Evolutionary conservation across 2,113 vertebrate species (phyloP).

Genomic region (Hydrochoerus hydrochaeris): DNA sequence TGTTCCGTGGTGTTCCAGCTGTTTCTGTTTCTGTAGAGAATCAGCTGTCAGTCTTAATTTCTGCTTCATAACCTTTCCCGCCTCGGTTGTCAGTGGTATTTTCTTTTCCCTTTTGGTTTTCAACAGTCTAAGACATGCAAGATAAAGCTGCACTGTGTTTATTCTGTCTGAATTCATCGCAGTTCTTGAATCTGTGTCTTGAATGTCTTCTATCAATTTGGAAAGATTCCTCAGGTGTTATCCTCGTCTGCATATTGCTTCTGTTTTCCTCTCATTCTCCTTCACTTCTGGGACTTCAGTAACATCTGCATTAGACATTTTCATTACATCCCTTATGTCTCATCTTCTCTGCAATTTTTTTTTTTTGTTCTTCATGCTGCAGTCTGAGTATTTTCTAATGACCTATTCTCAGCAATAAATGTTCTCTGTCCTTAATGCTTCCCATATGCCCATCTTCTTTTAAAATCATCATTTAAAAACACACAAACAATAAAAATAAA

Average conservation of each 20-base stretch:
- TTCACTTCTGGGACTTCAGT: background rate
- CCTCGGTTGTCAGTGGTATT: background rate
- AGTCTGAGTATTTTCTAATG: background rate
- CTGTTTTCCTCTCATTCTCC: background rate
- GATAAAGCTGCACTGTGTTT: background rate
- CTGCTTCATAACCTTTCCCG: background rate
- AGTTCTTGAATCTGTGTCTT: slow-evolving; percentile 7
- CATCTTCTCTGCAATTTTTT: background rate
- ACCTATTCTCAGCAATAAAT: background rate
- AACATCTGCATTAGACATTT: background rate
- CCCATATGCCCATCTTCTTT: background rate
- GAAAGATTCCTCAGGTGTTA: background rate
- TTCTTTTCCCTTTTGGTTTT: slow-evolving; percentile 17
- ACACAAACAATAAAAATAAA: background rate
- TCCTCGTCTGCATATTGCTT: background rate
- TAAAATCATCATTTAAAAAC: background rate
- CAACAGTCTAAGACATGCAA: background rate
- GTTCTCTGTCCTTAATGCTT: slow-evolving; percentile 1
- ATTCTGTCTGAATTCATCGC: background rate
- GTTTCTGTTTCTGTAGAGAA: background rate
- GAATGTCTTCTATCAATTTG: background rate
- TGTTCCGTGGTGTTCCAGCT: background rate
- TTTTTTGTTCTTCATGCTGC: background rate
- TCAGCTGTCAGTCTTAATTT: background rate
- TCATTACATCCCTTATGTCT: background rate